These are phyloP conservation scores for Chanos chanos DNA, from an alignment of 2,797 vertebrate genomes.

Conservation along the genomic window DNA sequence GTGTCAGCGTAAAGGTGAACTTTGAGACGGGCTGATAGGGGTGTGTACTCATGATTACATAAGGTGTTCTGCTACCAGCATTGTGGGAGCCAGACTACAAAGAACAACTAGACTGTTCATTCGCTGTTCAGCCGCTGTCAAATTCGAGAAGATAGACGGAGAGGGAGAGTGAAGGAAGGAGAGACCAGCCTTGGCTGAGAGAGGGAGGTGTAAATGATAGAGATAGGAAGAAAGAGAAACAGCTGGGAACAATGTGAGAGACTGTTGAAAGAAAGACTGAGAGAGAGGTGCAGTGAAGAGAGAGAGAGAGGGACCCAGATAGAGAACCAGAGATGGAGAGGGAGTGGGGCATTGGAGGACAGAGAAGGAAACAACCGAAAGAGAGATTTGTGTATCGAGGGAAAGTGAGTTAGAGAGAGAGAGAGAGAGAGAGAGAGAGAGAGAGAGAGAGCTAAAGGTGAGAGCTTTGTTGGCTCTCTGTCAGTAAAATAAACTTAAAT, in stretches of 20 bases:
- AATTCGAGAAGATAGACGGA: no score
- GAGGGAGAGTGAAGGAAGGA: no score
- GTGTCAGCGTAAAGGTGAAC: conserved; percentile 28
- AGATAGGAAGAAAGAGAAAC: no score
- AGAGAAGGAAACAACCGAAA: neutral
- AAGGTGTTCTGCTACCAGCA: conserved; percentile 7
- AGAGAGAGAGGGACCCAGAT: no score
- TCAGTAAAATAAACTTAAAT: conserved; percentile 35
- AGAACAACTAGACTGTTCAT: conserved; percentile 23
- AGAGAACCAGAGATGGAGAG: no score
- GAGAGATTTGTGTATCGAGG: neutral
- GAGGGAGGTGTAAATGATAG: no score
- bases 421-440: neutral
- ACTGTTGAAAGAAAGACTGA: no score
- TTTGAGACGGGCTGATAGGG: conserved; percentile 26
- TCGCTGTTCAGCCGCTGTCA: conserved; percentile 17
- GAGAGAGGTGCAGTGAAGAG: no score
- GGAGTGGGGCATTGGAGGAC: neutral
- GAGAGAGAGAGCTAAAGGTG: neutral
- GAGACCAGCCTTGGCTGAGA: no score
- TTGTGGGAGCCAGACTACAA: neutral
- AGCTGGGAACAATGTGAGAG: no score
- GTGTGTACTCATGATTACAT: conserved; percentile 30
- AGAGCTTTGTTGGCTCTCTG: conserved; percentile 16
- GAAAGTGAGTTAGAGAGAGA: neutral